Conservation (phyloP, 2,113 vertebrate genomes). For the Morone chrysops region DNA sequence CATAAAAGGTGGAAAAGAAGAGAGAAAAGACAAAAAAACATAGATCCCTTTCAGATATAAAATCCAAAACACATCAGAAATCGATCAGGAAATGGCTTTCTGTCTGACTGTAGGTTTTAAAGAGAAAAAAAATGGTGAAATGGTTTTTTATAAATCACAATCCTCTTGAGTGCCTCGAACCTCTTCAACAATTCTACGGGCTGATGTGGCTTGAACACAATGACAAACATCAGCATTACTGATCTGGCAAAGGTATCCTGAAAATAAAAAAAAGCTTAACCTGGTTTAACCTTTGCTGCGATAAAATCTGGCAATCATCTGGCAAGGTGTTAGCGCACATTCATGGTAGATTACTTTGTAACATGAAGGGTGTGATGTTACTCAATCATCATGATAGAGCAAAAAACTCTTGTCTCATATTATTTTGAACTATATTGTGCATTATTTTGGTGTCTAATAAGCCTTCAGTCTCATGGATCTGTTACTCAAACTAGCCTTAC, state of each 20-base stretch:
- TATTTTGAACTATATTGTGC: neutral
- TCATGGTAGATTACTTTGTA: neutral
- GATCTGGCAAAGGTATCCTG: neutral
- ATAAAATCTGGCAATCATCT: neutral
- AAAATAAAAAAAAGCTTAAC: neutral
- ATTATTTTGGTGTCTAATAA: neutral
- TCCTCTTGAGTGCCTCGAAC: no score
- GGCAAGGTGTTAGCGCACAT: neutral
- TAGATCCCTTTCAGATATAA: constrained; percentile 19
- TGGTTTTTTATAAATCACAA: no score
- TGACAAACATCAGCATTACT: neutral
- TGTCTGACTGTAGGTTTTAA: neutral
- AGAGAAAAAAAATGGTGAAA: neutral
- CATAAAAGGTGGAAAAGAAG: constrained; percentile 32
- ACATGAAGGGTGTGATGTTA: neutral
- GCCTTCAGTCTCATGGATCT: neutral
- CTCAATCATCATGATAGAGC: neutral
- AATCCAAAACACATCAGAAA: constrained; percentile 26
- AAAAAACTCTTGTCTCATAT: neutral
- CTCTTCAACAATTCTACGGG: no score
- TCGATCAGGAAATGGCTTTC: constrained; percentile 19
- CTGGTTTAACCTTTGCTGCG: no score
- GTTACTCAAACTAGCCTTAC: neutral
- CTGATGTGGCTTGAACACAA: no score
- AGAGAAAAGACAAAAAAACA: constrained; percentile 18